Evolutionary conservation across 2,888 invertebrate species (phyloP).

Genomic region (Chromoteleia sp.): DNA sequence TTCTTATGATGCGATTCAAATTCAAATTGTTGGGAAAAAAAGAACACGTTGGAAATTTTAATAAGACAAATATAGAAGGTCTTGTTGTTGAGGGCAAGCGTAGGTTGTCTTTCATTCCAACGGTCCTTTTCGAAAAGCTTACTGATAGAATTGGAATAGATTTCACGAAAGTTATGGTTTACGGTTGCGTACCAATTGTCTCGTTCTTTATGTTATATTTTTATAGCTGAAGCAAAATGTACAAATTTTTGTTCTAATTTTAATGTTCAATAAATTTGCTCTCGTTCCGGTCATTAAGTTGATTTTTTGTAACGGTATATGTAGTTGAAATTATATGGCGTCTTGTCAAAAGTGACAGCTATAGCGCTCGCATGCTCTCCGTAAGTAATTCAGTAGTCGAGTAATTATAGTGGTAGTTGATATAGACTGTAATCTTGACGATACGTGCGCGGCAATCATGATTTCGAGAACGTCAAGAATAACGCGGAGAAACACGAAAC

Average conservation of each 20-base stretch:
- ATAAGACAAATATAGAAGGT: background rate
- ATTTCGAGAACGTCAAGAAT: conserved; percentile 31
- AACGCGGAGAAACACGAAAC: conserved; percentile 56
- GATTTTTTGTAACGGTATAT: conserved; percentile 9
- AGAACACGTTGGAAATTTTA: conserved; percentile 3
- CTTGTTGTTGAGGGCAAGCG: conserved; percentile 68
- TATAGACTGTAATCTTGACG: conserved; percentile 51
- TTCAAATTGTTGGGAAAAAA: background rate
- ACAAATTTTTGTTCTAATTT: background rate
- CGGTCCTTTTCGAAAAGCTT: conserved; percentile 76
- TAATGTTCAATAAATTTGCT: conserved; percentile 29
- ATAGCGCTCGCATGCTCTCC: conserved; percentile 23
- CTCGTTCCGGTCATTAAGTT: conserved; percentile 14
- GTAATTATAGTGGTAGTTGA: conserved; percentile 63
- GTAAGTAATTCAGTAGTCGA: conserved; percentile 67
- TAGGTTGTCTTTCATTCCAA: conserved; percentile 77
- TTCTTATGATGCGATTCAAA: conserved; percentile 22
- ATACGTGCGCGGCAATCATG: conserved; percentile 52
- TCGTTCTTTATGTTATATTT: conserved; percentile 69
- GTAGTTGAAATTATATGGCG: conserved; percentile 30
- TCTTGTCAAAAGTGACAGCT: conserved; percentile 37
- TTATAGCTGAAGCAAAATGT: conserved; percentile 46
- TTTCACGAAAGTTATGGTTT: conserved; percentile 77
- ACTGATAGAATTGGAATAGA: conserved; percentile 76
- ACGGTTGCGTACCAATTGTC: conserved; percentile 79